Evolutionary conservation across 2,888 invertebrate genomes (phyloP), one percentile per base, ranked within the genome.

Genomic region (Cephus sareptanus): DNA sequence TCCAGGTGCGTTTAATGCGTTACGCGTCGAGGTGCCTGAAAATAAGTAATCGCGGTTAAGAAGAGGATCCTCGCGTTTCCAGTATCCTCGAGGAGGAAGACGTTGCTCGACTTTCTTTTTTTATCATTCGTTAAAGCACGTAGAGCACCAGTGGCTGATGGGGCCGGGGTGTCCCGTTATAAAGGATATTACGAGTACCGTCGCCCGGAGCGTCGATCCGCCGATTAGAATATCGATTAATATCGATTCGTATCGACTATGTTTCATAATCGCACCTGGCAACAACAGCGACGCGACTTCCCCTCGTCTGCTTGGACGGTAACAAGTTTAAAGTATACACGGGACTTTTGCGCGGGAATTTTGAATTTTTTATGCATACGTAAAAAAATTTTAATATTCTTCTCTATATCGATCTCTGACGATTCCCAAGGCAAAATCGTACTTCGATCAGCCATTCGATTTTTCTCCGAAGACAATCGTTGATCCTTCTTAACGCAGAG

Each of bases 21-120:
- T 56, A 56, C 56, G 23, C 56, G 56, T 23, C 56, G 23, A 56
- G 23, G 9, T 56, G 56, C 56, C 23, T 56, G 56, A 56, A 56
- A 56, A 23, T 56, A 56, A 56, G 56, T 56, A 56, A 23, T 56
- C 56, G 23, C 23, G 56, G 56, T 23, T 23, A 23, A 56, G 56
- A 56, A 56, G 56, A 56, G 56, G 56, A 23, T 86, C 81, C 92
- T 93, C 1, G 91, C 87, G 71, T 86, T 88, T 34, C 93, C 93
- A 9, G 92, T 92, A 79, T 93, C 92, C 56, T 87, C 90, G 80
- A 93, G 93, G 0, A 93, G 82, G 4, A 92, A 87, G 23, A 93
- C 56, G 56, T 9, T 56, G 23, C 23, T 23, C 23, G 23, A 1
- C 12, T 56, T 56, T 56, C 23, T 56, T 56, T 56, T 2, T 37